Conservation (phyloP, 2,888 invertebrate species). For the Amphiduros pacificus region DNA sequence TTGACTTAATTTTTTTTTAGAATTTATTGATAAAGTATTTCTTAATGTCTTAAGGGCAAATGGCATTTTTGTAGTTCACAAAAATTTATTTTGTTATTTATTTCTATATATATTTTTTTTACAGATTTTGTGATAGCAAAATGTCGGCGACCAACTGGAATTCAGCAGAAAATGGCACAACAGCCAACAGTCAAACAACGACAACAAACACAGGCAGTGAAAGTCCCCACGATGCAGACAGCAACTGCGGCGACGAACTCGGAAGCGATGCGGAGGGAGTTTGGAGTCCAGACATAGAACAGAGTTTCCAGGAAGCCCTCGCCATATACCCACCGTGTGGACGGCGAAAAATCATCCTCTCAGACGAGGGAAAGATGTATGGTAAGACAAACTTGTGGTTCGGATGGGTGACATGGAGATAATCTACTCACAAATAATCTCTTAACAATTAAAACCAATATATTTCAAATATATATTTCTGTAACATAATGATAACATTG, state of each 20-base stretch:
- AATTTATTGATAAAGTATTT: too few relatives aligned
- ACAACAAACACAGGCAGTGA: constrained; percentile 2
- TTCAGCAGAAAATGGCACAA: too few relatives aligned
- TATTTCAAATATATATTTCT: too few relatives aligned
- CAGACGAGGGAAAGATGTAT: constrained; percentile 99
- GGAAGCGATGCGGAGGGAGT: constrained; percentile 93
- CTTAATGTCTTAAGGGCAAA: not conserved
- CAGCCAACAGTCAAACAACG: too few relatives aligned
- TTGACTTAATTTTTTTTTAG: too few relatives aligned
- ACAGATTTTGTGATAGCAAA: not conserved
- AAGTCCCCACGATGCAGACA: constrained; percentile 43
- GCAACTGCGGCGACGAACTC: constrained; percentile 89
- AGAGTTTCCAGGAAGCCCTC: constrained; percentile 99
- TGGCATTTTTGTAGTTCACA: not conserved
- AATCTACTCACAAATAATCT: too few relatives aligned
- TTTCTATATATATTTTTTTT: not conserved
- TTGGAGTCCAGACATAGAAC: constrained; percentile 99
- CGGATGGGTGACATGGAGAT: too few relatives aligned
- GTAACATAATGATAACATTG: too few relatives aligned
- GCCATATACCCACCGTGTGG: constrained; percentile 99
- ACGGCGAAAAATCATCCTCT: constrained; percentile 97
- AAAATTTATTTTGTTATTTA: not conserved
- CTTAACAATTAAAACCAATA: too few relatives aligned
- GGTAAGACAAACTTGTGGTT: too few relatives aligned
- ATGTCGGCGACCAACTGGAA: constrained; percentile 1